Conservation (phyloP, 2,113 vertebrate species). For the Anguilla rostrata region DNA sequence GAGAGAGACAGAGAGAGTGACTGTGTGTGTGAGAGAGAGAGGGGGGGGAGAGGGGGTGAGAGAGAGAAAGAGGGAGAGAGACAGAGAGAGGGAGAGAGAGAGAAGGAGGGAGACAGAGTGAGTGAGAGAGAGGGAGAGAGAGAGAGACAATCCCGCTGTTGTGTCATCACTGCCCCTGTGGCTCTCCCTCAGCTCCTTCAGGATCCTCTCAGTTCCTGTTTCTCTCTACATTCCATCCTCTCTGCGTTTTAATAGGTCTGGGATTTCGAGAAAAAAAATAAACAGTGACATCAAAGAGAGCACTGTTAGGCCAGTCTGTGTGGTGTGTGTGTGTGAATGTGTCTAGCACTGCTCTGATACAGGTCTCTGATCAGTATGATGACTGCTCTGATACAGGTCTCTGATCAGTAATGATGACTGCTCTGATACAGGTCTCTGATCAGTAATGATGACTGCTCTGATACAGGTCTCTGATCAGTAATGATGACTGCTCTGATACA, state of each 20-base stretch:
- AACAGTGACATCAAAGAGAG: neutral
- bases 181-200: neutral
- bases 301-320: neutral
- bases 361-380: too few relatives aligned
- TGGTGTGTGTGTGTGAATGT: neutral
- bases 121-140: too few relatives aligned
- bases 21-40: too few relatives aligned
- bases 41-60: too few relatives aligned
- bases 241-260: neutral
- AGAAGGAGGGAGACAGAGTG: too few relatives aligned
- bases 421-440: neutral
- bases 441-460: too few relatives aligned
- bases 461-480: too few relatives aligned
- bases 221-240: neutral
- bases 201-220: neutral
- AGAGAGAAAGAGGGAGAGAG: too few relatives aligned
- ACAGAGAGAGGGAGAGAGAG: too few relatives aligned
- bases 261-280: neutral
- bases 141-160: neutral
- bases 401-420: constrained; percentile 50
- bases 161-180: neutral
- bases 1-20: too few relatives aligned
- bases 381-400: constrained; percentile 81
- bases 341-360: neutral
- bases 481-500: too few relatives aligned